Evolutionary conservation across 1,140 invertebrate genomes (phyloP), one percentile per base, ranked within the genome.

Genomic region (Calliphora vicina): DNA sequence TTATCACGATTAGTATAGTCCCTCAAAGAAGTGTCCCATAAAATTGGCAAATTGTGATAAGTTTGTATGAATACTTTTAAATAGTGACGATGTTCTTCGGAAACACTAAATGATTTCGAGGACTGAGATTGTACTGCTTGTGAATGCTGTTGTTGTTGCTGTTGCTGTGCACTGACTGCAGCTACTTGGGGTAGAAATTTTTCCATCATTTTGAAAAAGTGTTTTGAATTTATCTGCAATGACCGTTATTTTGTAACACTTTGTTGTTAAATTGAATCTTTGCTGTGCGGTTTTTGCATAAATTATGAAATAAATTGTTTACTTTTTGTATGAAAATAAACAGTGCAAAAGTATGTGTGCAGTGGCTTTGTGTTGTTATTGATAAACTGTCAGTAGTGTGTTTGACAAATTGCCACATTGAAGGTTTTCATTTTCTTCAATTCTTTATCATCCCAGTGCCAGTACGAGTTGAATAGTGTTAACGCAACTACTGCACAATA

Each of bases 1-100:
- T 90, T 90, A 50, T 90, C 88, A 9, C 88, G 85, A 73, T 90
- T 90, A 12, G 88, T 89, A 83, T 89, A 90, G 61, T 90, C 88
- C 0, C 88, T 84, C 13, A 89, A 74, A 1, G 88, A 88, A 12
- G 88, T 89, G 83, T 89, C 88, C 88, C 88, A 90, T 0, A 90
- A 83, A 8, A 90, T 87, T 35, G 88, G 88, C 81, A 90, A 83
- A 20, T 90, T 87, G 15, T 88, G 84, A 71, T 90, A 90, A 2
- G 87, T 89, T 27, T 89, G 88, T 29, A 90, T 89, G 61, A 90
- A 90, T 29, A 85, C 85, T 12, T 87, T 86, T 80, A 90, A 73
- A 57, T 88, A 89, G 35, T 89, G 87, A 8, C 88, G 87, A 84
- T 89, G 88, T 80, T 89, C 88, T 78, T 89, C 88, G 0, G 88